phyloP scores from a whole-genome alignment of 2,888 invertebrate genomes.

The Drosophila bunnanda region DNA sequence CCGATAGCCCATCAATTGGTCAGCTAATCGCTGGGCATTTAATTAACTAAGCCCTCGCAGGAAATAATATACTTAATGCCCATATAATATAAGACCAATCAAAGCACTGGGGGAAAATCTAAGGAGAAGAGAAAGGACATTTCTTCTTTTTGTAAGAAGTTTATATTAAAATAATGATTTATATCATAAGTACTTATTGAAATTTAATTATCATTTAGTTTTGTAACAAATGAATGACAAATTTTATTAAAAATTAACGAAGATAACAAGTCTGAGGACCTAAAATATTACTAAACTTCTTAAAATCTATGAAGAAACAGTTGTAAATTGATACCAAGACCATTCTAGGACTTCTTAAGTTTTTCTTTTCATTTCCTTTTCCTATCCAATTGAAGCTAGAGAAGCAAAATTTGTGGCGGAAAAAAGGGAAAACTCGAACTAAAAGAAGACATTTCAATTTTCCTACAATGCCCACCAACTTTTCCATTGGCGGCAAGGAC shows the following conservation, averaged over 20 bases:
- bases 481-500: constrained; percentile 3
- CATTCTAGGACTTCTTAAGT: not conserved
- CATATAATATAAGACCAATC: not conserved
- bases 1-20: constrained; percentile 22
- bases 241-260: too few species aligned
- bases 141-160: too few species aligned
- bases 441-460: constrained; percentile 49
- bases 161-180: too few species aligned
- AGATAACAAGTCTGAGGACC: not conserved
- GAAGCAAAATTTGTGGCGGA: not conserved
- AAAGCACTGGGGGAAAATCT: not conserved
- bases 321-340: not conserved
- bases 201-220: too few species aligned
- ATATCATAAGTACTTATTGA: too few species aligned
- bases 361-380: not conserved
- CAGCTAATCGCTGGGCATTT: constrained; percentile 13
- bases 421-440: not conserved
- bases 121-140: too few species aligned
- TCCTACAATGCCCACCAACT: constrained; percentile 48
- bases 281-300: too few species aligned
- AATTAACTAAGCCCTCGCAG: constrained; percentile 9
- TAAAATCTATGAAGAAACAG: not conserved
- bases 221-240: too few species aligned
- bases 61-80: not conserved
- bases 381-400: not conserved